Evolutionary conservation across 2,113 vertebrate genomes (phyloP), one percentile per base, ranked within the genome.

Genomic region (Pelecanoides urinatrix): DNA sequence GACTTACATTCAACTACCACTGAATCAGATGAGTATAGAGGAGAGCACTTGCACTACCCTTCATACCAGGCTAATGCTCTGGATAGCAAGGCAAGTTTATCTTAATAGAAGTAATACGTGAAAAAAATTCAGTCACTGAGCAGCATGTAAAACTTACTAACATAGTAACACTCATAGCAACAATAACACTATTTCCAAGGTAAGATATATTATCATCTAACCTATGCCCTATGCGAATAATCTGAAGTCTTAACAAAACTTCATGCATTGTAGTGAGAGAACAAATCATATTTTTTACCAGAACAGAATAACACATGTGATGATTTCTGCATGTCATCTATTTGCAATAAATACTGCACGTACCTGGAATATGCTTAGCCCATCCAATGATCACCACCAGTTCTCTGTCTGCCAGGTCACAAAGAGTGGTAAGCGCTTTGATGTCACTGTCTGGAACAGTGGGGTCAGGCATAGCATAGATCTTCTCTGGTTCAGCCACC

Each of bases 281-380:
- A 86, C 30, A 77, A 80, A 13, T 10, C 3, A 1, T 8, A 6
- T 16, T 62, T 94, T 92, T 86, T 63, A 53, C 30, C 19, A 62
- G 38, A 66, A 70, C 14, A 66, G 56, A 92, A 83, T 27, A 55
- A 92, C 5, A 9, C n/a, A 63, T 2, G 5, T 0, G 0, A 78
- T 16, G 20, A 80, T 78, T 95, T 72, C 50, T 47, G 8, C 49
- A 53, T 12, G 6, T 88, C 30, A 40, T 16, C 25, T 61, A 29
- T 59, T 85, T 78, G 50, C 47, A 90, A 75, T 27, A 73, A 92
- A 91, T 62, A 68, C 20, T 32, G 26, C 47, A 77, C 8, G 63
- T 98, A 99, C 99, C 99, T 99, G 99, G 99, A 98, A 99, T 99
- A 98, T 99, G 99, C 92, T 99, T 99, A 91, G 99, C 99, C 99